Conservation (phyloP, 2,888 invertebrate genomes). For the Limnephilus marmoratus region DNA sequence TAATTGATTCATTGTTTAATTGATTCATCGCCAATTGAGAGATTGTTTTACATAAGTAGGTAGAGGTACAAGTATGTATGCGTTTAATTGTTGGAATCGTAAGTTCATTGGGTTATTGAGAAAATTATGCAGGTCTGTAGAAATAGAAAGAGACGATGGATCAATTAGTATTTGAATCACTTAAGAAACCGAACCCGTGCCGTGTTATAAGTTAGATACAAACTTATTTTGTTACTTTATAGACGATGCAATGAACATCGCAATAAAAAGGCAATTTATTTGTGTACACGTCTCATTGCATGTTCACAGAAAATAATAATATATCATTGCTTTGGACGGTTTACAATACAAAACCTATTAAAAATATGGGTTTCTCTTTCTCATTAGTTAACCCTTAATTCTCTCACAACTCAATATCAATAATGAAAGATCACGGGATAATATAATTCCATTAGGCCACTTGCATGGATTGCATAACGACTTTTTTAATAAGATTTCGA, state of each 20-base stretch:
- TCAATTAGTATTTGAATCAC: not conserved
- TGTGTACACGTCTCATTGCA: not conserved
- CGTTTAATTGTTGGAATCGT: not conserved
- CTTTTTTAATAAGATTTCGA: too few relatives aligned
- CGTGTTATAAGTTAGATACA: not conserved
- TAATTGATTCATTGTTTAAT: conserved; percentile 16
- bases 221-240: not conserved
- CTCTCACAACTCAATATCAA: too few relatives aligned
- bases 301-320: not conserved
- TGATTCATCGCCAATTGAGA: conserved; percentile 33
- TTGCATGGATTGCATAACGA: too few relatives aligned
- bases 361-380: too few relatives aligned
- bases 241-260: not conserved
- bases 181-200: not conserved
- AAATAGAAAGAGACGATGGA: not conserved
- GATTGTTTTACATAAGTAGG: not conserved
- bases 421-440: too few relatives aligned
- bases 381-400: too few relatives aligned
- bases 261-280: not conserved
- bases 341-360: too few relatives aligned
- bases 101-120: conserved; percentile 13
- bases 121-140: conserved; percentile 8
- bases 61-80: not conserved
- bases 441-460: too few relatives aligned
- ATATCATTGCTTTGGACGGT: too few relatives aligned